A percentile compares a stretch with the other conserved stretches of the same genome.
These are phyloP conservation scores for Dermochelys coriacea DNA, from an alignment of 2,797 vertebrate species.

Conservation along the genomic window DNA sequence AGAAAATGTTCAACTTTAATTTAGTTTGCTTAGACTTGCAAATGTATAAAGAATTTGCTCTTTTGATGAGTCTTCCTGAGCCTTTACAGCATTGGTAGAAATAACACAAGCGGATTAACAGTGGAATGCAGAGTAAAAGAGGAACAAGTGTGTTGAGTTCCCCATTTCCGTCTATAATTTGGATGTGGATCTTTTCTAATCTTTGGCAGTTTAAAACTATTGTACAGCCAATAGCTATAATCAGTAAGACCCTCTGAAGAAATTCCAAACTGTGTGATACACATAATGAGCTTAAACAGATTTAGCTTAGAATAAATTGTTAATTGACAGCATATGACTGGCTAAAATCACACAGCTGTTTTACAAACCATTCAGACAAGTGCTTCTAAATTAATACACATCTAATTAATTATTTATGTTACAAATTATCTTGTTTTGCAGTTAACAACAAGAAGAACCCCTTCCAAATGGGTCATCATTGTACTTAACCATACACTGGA, in stretches of 20 bases:
- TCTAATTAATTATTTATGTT: constrained; percentile 77
- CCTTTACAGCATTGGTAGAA: constrained; percentile 34
- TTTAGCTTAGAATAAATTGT: constrained; percentile 59
- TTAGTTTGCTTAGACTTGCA: neutral
- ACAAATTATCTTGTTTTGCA: constrained; percentile 69
- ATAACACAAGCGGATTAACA: constrained; percentile 36
- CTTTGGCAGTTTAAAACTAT: constrained; percentile 49
- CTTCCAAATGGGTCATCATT: constrained; percentile 63
- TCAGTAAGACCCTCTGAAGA: constrained; percentile 59
- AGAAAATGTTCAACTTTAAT: neutral
- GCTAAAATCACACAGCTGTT: constrained; percentile 68
- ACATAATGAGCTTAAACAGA: constrained; percentile 61
- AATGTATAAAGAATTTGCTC: neutral
- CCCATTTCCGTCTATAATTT: constrained; percentile 19
- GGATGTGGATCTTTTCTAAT: constrained; percentile 54
- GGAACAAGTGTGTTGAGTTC: neutral
- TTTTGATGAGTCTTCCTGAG: constrained; percentile 4
- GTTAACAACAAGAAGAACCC: constrained; percentile 59
- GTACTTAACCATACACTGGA: neutral
- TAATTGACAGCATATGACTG: constrained; percentile 70
- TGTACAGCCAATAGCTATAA: constrained; percentile 43
- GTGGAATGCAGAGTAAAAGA: constrained; percentile 9
- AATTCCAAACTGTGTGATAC: constrained; percentile 60
- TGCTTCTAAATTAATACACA: constrained; percentile 67
- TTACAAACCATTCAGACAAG: constrained; percentile 64